Conservation (phyloP, 2,888 invertebrate species). For the Thalpophila matura region DNA sequence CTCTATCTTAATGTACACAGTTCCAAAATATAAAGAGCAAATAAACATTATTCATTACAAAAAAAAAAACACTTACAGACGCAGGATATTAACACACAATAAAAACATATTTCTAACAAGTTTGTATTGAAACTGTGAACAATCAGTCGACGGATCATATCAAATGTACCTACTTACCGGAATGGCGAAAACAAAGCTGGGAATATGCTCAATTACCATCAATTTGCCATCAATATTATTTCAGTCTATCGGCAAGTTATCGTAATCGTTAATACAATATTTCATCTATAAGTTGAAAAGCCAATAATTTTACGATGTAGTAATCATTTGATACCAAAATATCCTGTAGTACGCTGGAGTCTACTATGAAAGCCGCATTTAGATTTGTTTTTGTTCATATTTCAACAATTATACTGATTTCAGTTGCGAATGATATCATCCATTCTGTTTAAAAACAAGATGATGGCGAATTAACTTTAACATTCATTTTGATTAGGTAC, state of each 20-base stretch:
- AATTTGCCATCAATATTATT: conserved; percentile 60
- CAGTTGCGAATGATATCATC: conserved; percentile 37
- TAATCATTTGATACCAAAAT: conserved; percentile 61
- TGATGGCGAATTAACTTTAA: conserved; percentile 33
- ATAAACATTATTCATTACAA: conserved; percentile 57
- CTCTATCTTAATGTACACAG: conserved; percentile 50
- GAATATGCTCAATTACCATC: conserved; percentile 53
- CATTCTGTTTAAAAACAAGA: conserved; percentile 16
- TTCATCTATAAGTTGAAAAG: conserved; percentile 44
- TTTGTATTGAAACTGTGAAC: conserved; percentile 49
- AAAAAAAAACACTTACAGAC: conserved; percentile 49
- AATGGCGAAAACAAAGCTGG: conserved; percentile 51
- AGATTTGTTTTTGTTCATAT: conserved; percentile 26
- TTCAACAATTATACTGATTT: conserved; percentile 40
- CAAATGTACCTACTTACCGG: conserved; percentile 50
- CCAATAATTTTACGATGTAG: conserved; percentile 56
- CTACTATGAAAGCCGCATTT: conserved; percentile 25
- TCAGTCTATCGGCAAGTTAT: conserved; percentile 55
- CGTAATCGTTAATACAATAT: conserved; percentile 46
- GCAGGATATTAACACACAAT: conserved; percentile 62
- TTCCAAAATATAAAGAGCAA: conserved; percentile 49
- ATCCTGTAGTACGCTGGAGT: conserved; percentile 36
- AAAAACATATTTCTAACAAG: conserved; percentile 65
- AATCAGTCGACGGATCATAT: conserved; percentile 66
- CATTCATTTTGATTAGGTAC: conserved; percentile 12